Conservation (phyloP, 2,888 invertebrate species). For the Xestia ashworthii region DNA sequence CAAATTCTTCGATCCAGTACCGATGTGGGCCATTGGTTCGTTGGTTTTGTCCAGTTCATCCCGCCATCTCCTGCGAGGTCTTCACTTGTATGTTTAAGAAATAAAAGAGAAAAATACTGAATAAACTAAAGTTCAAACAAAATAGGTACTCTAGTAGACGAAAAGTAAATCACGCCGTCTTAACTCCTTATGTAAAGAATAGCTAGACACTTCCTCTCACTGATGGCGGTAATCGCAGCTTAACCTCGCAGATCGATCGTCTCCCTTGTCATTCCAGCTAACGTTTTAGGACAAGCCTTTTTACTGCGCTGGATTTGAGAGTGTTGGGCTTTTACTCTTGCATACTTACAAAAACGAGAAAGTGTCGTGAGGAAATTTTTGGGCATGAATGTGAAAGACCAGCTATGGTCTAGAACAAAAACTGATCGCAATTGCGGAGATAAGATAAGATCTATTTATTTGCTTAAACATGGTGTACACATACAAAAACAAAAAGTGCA, state of each 20-base stretch:
- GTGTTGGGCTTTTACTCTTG: neutral
- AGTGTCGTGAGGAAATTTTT: too few species aligned
- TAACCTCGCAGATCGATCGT: constrained; percentile 14
- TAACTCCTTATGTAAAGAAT: constrained; percentile 21
- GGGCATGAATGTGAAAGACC: too few species aligned
- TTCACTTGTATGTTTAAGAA: neutral
- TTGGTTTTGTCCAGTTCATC: too few species aligned
- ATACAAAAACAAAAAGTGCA: too few species aligned
- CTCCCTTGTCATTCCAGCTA: constrained; percentile 14
- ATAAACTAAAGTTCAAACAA: neutral
- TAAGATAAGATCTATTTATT: too few species aligned
- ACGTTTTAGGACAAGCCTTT: constrained; percentile 6
- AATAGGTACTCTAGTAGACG: neutral
- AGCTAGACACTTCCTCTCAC: neutral
- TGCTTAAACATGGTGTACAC: too few species aligned
- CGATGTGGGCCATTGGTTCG: too few species aligned
- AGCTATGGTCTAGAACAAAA: too few species aligned
- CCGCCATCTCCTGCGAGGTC: too few species aligned
- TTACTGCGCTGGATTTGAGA: neutral
- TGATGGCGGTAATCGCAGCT: constrained; percentile 14
- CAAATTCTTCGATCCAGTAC: too few species aligned
- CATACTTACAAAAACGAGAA: neutral
- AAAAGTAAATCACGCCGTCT: neutral
- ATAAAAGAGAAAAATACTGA: neutral
- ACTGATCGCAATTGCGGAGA: too few species aligned